A percentile compares a stretch with the other conserved stretches of the same genome.
Conservation (phyloP, 2,888 invertebrate species). For the Petrolisthes cinctipes region DNA sequence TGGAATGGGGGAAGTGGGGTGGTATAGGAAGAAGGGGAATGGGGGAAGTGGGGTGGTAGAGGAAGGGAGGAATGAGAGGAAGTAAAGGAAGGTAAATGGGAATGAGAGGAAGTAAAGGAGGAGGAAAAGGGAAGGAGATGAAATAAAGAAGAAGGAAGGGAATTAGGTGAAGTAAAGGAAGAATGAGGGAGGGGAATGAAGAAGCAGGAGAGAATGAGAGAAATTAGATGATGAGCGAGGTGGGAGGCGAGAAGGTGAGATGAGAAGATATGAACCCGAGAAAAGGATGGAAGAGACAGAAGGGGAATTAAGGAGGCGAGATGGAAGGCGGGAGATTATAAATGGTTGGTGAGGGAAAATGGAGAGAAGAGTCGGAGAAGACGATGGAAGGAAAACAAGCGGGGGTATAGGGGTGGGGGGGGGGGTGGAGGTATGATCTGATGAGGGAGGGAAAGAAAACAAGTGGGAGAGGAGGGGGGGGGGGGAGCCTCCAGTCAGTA, state of each 20-base stretch:
- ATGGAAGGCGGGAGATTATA: neutral
- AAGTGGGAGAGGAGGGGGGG: neutral
- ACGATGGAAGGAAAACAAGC: no score
- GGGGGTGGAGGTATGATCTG: no score
- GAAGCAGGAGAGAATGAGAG: neutral
- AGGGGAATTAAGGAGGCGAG: neutral
- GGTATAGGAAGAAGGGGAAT: no score
- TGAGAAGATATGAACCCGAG: neutral
- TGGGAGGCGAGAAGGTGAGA: neutral
- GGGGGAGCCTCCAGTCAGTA: neutral
- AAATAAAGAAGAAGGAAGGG: neutral
- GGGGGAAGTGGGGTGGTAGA: no score
- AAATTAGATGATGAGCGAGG: neutral
- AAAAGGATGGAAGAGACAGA: neutral
- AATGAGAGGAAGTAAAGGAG: neutral
- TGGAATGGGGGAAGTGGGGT: no score
- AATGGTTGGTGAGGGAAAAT: no score
- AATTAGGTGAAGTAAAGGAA: neutral
- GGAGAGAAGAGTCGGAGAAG: no score
- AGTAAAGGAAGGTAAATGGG: neutral
- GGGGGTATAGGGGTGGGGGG: no score
- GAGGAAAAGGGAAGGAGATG: neutral
- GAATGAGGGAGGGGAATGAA: no score
- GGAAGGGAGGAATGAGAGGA: no score
- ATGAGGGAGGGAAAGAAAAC: neutral